A percentile compares a stretch with the other conserved stretches of the same genome.
Conservation (phyloP, 2,888 invertebrate species). For the Anthophora plumipes region DNA sequence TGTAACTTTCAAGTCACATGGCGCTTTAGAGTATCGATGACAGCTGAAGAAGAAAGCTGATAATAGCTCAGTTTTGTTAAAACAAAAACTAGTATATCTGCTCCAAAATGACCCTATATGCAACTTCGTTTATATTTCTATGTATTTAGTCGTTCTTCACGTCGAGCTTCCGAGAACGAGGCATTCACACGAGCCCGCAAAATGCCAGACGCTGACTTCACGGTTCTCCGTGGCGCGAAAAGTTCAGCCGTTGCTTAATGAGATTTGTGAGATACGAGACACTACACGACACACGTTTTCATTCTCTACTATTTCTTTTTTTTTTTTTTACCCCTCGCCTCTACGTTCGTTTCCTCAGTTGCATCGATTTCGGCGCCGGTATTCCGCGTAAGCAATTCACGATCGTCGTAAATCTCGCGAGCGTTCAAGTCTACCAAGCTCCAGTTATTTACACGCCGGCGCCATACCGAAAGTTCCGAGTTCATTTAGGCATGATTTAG, state of each 20-base stretch:
- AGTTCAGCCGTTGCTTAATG: conserved; percentile 63
- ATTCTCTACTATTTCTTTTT: conserved; percentile 18
- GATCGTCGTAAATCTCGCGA: conserved; percentile 33
- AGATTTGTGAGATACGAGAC: conserved; percentile 76
- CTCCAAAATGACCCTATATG: too few relatives aligned
- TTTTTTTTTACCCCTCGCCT: neutral
- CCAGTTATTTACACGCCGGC: neutral
- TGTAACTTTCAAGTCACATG: too few relatives aligned
- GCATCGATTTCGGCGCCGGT: neutral
- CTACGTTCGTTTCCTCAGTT: conserved; percentile 6
- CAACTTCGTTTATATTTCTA: neutral
- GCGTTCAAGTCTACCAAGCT: neutral
- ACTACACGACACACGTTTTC: conserved; percentile 49
- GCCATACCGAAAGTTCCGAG: neutral
- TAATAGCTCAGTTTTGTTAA: too few relatives aligned
- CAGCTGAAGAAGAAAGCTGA: too few relatives aligned
- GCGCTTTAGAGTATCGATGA: too few relatives aligned
- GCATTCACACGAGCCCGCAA: conserved; percentile 25
- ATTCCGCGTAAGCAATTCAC: conserved; percentile 32
- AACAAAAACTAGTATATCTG: too few relatives aligned
- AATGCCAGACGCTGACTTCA: conserved; percentile 14
- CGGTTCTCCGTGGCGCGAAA: conserved; percentile 11
- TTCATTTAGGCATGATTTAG: neutral
- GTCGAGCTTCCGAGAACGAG: conserved; percentile 21
- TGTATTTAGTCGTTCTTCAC: neutral